Evolutionary conservation across 2,888 invertebrate species (phyloP).

Genomic region (Cantharis rufa): DNA sequence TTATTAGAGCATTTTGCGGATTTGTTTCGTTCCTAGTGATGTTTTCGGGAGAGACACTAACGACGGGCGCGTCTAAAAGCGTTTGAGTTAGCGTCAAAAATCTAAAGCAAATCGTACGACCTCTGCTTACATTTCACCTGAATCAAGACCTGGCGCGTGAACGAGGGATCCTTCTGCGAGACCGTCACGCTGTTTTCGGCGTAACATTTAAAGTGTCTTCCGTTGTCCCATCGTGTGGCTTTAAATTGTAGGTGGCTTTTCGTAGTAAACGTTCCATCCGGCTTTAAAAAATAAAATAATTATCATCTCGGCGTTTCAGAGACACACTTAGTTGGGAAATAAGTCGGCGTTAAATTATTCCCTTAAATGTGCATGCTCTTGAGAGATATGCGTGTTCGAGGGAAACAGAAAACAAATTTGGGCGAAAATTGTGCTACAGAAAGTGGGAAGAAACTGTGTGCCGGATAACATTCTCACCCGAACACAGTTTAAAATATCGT

Average conservation of each 20-base stretch:
- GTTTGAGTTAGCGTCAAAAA: not conserved
- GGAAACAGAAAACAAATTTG: constrained; percentile 4
- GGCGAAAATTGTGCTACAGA: not conserved
- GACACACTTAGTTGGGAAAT: not conserved
- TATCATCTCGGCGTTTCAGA: constrained; percentile 11
- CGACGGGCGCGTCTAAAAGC: constrained; percentile 81
- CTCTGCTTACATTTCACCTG: constrained; percentile 77
- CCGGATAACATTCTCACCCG: constrained; percentile 25
- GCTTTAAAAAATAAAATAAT: constrained; percentile 54
- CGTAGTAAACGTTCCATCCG: constrained; percentile 81
- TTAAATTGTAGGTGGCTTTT: constrained; percentile 77
- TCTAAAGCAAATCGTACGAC: not conserved
- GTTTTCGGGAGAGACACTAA: constrained; percentile 73
- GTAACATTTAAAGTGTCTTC: constrained; percentile 76
- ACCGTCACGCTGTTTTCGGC: constrained; percentile 81
- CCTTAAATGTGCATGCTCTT: constrained; percentile 13
- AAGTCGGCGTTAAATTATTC: not conserved
- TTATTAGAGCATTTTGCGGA: constrained; percentile 65
- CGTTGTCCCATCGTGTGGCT: constrained; percentile 82
- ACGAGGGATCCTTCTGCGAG: constrained; percentile 73
- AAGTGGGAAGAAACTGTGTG: constrained; percentile 3
- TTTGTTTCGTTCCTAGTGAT: constrained; percentile 79
- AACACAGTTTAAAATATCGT: constrained; percentile 43
- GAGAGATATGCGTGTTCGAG: constrained; percentile 18
- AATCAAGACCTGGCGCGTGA: constrained; percentile 71